Conservation (phyloP, 64 coral and sea anemone species). For the Montipora cactus region DNA sequence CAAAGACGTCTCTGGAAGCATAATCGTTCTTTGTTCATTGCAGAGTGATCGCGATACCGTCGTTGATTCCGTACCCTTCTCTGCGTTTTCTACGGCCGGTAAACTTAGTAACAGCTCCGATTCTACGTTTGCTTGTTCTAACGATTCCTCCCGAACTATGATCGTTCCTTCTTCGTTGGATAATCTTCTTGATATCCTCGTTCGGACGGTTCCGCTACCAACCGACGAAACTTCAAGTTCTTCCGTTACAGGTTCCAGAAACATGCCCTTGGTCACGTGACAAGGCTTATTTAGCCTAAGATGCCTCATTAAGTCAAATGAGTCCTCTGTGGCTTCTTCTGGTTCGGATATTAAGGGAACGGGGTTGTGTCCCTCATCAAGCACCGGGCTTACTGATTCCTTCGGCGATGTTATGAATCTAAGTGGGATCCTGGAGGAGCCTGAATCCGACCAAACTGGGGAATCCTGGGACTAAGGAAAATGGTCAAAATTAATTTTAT, state of each 20-base stretch:
- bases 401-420: constrained; percentile 34
- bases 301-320: constrained; percentile 90
- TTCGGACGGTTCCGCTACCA: constrained; percentile 73
- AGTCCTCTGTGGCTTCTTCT: constrained; percentile 58
- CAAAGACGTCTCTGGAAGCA: constrained; percentile 4
- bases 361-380: background rate
- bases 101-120: constrained; percentile 13
- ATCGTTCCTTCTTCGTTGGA: constrained; percentile 45
- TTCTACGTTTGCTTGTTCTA: background rate
- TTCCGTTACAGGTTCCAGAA: constrained; percentile 83
- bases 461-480: constrained; percentile 52
- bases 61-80: constrained; percentile 1
- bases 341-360: constrained; percentile 82
- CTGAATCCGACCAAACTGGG: constrained; percentile 66
- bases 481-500: background rate
- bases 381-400: constrained; percentile 3
- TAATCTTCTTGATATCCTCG: constrained; percentile 65
- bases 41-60: constrained; percentile 43
- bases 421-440: constrained; percentile 52
- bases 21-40: constrained; percentile 29
- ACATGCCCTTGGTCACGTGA: constrained; percentile 42
- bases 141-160: constrained; percentile 22
- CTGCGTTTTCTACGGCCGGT: background rate
- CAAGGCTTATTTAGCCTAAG: constrained; percentile 69
- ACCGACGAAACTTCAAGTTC: constrained; percentile 88